Base-by-base conservation (phyloP, 2,113 vertebrate species). In the Rhynchomys soricoides region DNA sequence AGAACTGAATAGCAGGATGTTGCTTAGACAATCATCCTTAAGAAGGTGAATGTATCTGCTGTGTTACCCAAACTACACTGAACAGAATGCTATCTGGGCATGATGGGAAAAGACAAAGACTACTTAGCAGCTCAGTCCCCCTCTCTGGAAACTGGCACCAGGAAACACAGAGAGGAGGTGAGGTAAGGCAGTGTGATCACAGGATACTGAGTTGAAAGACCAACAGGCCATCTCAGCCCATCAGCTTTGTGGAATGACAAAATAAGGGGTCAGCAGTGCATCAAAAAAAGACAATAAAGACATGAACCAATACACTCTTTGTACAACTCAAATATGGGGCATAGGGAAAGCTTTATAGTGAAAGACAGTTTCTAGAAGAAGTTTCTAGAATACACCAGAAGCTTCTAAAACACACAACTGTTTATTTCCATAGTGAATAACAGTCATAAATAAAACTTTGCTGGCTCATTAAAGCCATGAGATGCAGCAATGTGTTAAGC, bases 231-330 rank as follows among this genome's bases (percentile, higher is more conserved):
- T 89, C 34, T 0, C 75, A 57, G 71, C 8, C 21, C 66, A 89
- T 64, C 13, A 91, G 45, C 26, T 40, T 68, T 59, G 55, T 90
- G 83, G 40, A 96, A 97, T 77, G 21, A 81, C n/a, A 85, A 93
- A 43, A n/a, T 12, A 40, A 75, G 22, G 59, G 37, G 70, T 90
- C 75, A 95, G 68, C 21, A 88, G 16, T 64, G 3, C 17, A 85
- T 70, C 48, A 85, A 93, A 93, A 75, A 93, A 17, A 40, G 40
- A 91, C 50, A 85, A 77, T 86, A 57, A 88, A 71, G 55, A 96
- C 29, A 95, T 57, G 70, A 83, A 7, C 75, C 92, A 90, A 79
- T 85, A 75, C 64, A 34, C 45, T 59, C 26, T 92, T 45, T 70
- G 19, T 57, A 95, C 48, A 95, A 66, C 64, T 90, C 64, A 79